Base-by-base conservation (phyloP, 92 coral and sea anemone species). In the Nematostella vectensis region DNA sequence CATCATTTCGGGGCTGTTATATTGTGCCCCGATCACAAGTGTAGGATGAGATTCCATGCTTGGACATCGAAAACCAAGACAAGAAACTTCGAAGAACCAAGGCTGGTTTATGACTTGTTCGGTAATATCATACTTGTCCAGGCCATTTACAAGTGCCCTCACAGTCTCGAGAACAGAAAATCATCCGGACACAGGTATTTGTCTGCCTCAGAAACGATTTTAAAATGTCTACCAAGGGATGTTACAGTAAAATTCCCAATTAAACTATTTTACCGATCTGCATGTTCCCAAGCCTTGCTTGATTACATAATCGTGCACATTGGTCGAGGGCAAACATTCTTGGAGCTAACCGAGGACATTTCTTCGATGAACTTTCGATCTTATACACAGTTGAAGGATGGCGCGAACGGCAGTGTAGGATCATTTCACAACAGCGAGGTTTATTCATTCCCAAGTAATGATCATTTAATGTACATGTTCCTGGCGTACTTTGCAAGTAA, bases 91-190 rank as follows among this genome's bases (percentile, higher is more conserved):
- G 61, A 57, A 16, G 72, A 72, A 39, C 85, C 85, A 20, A 51
- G 85, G 47, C 42, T 78, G 8, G 74, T 78, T 27, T 77, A 70
- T 42, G 84, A 77, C 39, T 57, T 77, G 38, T 42, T 61, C 36
- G 74, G 78, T 36, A 64, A 78, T 42, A 43, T 64, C 19, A 29
- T 78, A 0, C 47, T 78, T 12, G 79, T 78, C 25, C 85, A 71
- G 65, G 48, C 75, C 11, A 43, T 71, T 57, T 78, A 78, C 45
- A 25, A 54, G 19, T 78, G 85, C 48, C 47, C 61, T 3, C 39
- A 47, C 31, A 30, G 56, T 48, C 67, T 26, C 43, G 63, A 47
- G 0, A 50, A 36, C 2, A 22, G 63, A 31, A 54, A 54, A 23
- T 27, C 72, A 3, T 29, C 27, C 2, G 58, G 67, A 30, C 85